Percentiles rank a stretch among this genome's conserved stretches.
These are phyloP conservation scores for Drosophila picticornis DNA, from an alignment of 2,888 invertebrate genomes.

Conservation along the genomic window DNA sequence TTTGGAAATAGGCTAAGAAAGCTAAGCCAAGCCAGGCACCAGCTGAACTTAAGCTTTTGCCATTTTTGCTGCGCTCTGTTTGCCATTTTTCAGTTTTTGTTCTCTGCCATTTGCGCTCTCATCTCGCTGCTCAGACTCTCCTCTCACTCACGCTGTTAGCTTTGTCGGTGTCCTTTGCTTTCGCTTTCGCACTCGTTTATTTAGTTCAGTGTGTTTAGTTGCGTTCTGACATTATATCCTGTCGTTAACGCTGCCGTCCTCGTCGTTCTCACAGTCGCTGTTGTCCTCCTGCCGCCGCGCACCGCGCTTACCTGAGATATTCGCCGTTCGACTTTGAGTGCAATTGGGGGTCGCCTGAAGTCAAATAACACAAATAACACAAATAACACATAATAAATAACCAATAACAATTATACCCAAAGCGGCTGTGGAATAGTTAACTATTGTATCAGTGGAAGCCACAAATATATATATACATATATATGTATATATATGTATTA, in stretches of 20 bases:
- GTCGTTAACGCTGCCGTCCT: conserved; percentile 61
- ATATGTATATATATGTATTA: background rate
- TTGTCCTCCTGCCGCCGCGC: conserved; percentile 31
- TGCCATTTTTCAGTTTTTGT: conserved; percentile 1
- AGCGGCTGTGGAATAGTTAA: background rate
- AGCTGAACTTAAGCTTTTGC: conserved; percentile 21
- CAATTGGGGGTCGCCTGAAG: conserved; percentile 49
- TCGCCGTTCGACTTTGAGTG: conserved; percentile 56
- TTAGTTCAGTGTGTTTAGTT: conserved; percentile 81
- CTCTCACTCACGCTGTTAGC: conserved; percentile 41
- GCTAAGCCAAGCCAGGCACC: conserved; percentile 44
- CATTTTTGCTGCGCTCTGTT: conserved; percentile 4
- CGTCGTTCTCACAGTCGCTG: conserved; percentile 59
- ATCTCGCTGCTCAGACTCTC: conserved; percentile 12
- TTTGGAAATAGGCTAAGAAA: conserved; percentile 7
- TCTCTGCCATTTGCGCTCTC: conserved; percentile 36
- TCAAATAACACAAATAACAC: conserved; percentile 10
- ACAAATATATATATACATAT: background rate
- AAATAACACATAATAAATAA: background rate
- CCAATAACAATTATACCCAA: background rate
- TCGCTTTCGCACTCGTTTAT: conserved; percentile 80
- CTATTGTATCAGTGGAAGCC: conserved; percentile 1
- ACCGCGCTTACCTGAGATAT: conserved; percentile 52
- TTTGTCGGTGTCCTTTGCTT: conserved; percentile 73
- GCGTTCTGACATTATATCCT: conserved; percentile 74